These are phyloP conservation scores for Xyrauchen texanus DNA, from an alignment of 2,113 vertebrate species.

Conservation along the genomic window DNA sequence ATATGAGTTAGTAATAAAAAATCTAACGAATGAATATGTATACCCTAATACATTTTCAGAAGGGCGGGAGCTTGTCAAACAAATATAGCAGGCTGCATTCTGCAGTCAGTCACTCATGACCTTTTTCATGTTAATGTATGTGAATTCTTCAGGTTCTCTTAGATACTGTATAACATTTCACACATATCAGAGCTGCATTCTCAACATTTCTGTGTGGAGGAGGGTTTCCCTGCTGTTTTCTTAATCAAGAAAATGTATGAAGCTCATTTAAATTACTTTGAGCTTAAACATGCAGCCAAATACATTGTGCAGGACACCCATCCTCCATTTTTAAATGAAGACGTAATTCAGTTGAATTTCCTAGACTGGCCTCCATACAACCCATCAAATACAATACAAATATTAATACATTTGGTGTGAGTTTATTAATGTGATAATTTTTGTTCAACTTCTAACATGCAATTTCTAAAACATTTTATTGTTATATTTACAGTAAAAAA, in stretches of 20 bases:
- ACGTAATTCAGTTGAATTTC: neutral
- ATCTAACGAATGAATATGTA: neutral
- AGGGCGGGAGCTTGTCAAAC: constrained; percentile 2
- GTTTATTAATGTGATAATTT: neutral
- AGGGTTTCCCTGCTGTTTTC: constrained; percentile 8
- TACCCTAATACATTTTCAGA: neutral
- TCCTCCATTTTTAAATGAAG: neutral
- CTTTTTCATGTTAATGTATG: constrained; percentile 11
- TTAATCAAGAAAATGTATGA: neutral
- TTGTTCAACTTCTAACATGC: no score
- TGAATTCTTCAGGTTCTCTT: neutral
- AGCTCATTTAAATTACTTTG: neutral
- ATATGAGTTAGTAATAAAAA: no score
- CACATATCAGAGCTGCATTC: neutral
- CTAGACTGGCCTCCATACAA: neutral
- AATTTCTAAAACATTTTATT: no score
- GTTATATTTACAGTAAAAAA: no score
- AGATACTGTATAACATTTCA: neutral
- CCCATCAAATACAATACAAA: no score
- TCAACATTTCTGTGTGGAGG: neutral
- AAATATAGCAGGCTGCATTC: neutral
- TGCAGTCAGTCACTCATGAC: constrained; percentile 13
- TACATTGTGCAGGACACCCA: neutral
- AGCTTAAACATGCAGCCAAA: constrained; percentile 3
- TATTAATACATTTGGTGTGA: neutral